These are phyloP conservation scores for Tetragonula clypearis DNA, from an alignment of 1,140 invertebrate genomes.

Conservation along the genomic window DNA sequence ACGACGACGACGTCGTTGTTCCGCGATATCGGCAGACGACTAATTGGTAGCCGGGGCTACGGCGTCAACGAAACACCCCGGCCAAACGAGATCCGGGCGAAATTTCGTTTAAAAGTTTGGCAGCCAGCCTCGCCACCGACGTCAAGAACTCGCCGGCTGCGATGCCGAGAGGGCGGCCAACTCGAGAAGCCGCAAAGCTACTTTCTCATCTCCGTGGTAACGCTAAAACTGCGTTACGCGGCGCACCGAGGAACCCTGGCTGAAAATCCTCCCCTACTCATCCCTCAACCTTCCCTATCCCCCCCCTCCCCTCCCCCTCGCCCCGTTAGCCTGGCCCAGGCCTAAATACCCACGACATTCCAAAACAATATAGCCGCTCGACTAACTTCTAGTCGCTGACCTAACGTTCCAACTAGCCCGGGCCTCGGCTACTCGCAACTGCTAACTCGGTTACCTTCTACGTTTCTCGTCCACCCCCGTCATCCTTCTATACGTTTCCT, in stretches of 20 bases:
- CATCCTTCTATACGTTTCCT: background rate
- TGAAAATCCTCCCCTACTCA: constrained; percentile 6
- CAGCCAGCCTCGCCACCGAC: constrained; percentile 46
- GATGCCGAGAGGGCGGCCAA: background rate
- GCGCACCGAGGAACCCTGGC: constrained; percentile 36
- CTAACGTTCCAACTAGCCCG: constrained; percentile 71
- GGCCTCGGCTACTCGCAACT: constrained; percentile 64
- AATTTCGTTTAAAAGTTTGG: constrained; percentile 74
- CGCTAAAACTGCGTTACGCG: constrained; percentile 71
- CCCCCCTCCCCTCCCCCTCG: too few relatives aligned
- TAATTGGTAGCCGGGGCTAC: constrained; percentile 57
- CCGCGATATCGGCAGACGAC: constrained; percentile 55
- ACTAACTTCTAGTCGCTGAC: constrained; percentile 72
- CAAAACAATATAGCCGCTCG: constrained; percentile 71
- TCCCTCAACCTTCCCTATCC: background rate
- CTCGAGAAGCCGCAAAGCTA: constrained; percentile 68
- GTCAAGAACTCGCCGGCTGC: constrained; percentile 23
- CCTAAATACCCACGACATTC: constrained; percentile 75
- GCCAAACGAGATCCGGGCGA: constrained; percentile 70
- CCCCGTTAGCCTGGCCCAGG: constrained; percentile 7
- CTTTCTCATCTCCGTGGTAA: constrained; percentile 69
- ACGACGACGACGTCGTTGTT: background rate
- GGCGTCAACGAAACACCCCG: constrained; percentile 53
- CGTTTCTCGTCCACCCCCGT: background rate
- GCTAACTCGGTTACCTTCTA: constrained; percentile 72